Base-by-base conservation (phyloP, 2,797 vertebrate genomes). In the Phataginus tricuspis region DNA sequence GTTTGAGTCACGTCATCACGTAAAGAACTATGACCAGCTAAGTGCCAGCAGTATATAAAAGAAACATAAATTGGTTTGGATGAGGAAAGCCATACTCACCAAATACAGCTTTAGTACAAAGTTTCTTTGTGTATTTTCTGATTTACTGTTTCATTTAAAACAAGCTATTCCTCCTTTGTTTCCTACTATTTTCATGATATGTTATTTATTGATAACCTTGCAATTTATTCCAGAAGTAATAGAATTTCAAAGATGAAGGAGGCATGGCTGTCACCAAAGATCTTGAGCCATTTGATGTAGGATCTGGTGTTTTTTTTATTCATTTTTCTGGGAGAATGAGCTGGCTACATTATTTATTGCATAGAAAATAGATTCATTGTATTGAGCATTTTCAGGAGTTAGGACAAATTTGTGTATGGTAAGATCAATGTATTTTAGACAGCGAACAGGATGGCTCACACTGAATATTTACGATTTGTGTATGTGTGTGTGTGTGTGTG, bases 101-200 rank as follows among this genome's bases (percentile, higher is more conserved):
- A 29, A 51, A 34, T 9, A n/a, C 0, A 51, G 5, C 1, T 0
- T 59, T 42, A 29, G 11, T 25, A 37, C 11, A 51, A 42, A 10
- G 31, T 51, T 83, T 57, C 2, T 90, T 34, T 83, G 10, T 2
- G 25, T 61, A 55, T n/a, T 49, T 27, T 9, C 66, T 86, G 29
- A 63, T 2, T 14, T 23, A 18, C 9, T 77, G 25, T 39, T 85
- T 79, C 45, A 45, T 45, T 59, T 91, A 19, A 21, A 68, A 21
- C 27, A 57, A 37, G 16, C 2, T 18, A 2, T 39, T 29, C 3
- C 2, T 0, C 31, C 6, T n/a, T 7, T 4, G 61, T 74, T 55
- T 25, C 10, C 8, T n/a, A 53, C 3, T 53, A 37, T 39, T 64
- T 42, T 79, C 42, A 27, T n/a, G 4, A 27, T 37, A 25, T 23